A percentile compares a stretch with the other conserved stretches of the same genome.
Evolutionary conservation across 2,888 invertebrate genomes (phyloP).

Genomic region (Biston stratarius): DNA sequence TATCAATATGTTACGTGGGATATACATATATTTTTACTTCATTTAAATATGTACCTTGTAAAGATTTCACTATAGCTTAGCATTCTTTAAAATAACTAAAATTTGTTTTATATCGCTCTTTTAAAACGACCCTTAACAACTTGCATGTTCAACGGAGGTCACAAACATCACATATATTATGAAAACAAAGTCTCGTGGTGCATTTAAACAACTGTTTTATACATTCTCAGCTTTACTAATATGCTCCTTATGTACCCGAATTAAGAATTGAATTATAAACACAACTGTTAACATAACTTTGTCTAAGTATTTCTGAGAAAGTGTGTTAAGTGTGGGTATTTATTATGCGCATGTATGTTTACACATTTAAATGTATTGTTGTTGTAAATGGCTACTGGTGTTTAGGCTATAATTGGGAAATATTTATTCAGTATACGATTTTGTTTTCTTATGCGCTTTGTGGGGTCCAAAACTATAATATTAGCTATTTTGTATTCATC

Average conservation of each 20-base stretch:
- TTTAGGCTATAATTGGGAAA: slow-evolving; percentile 64
- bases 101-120: slow-evolving; percentile 35
- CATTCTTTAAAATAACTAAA: too few relatives aligned
- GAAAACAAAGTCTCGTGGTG: slow-evolving; percentile 51
- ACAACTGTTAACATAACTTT: slow-evolving; percentile 46
- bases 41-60: too few relatives aligned
- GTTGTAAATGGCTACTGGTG: slow-evolving; percentile 66
- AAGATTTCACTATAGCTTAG: too few relatives aligned
- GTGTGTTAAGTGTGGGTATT: slow-evolving; percentile 63
- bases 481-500: too few relatives aligned
- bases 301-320: slow-evolving; percentile 61
- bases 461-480: slow-evolving; percentile 54
- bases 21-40: too few relatives aligned
- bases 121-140: slow-evolving; percentile 47
- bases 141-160: slow-evolving; percentile 49
- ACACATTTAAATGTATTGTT: slow-evolving; percentile 68
- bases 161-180: slow-evolving; percentile 51
- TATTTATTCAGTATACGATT: slow-evolving; percentile 64
- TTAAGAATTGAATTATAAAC: slow-evolving; percentile 31
- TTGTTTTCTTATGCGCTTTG: slow-evolving; percentile 59
- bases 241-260: neutral
- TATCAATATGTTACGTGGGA: too few relatives aligned
- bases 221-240: neutral
- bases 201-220: slow-evolving; percentile 40
- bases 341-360: slow-evolving; percentile 66